These are phyloP conservation scores for Psammodynastes pulverulentus DNA, from an alignment of 2,113 vertebrate species.

Conservation along the genomic window DNA sequence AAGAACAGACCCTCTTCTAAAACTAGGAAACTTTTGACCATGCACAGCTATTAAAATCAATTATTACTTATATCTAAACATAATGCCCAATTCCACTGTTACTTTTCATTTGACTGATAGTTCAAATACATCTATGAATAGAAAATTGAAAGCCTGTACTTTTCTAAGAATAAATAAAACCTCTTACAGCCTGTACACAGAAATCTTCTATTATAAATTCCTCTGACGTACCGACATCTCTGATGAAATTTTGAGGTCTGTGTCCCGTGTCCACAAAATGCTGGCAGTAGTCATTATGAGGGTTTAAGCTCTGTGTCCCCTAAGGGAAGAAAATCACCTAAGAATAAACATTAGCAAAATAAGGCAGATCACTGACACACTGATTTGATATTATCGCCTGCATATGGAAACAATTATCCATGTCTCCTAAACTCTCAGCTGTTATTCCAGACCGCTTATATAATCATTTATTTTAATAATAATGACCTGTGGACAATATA, in stretches of 20 bases:
- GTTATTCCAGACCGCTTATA: neutral
- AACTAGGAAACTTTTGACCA: neutral
- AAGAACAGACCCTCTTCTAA: neutral
- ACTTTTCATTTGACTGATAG: neutral
- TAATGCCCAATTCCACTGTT: neutral
- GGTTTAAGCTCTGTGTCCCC: conserved; percentile 97
- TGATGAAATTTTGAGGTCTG: conserved; percentile 96
- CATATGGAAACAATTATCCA: neutral
- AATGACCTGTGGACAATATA: neutral
- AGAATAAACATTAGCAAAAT: neutral
- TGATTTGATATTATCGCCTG: neutral
- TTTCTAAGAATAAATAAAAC: neutral
- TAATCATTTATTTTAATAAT: neutral
- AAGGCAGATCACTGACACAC: neutral
- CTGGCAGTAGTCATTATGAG: conserved; percentile 99
- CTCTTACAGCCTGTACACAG: neutral
- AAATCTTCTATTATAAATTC: neutral
- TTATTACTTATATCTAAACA: neutral
- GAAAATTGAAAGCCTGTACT: neutral
- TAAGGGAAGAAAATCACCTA: conserved; percentile 56
- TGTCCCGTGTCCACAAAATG: conserved; percentile 98
- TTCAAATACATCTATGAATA: neutral
- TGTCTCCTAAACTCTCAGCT: neutral
- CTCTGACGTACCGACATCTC: conserved; percentile 88
- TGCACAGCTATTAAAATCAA: neutral